Evolutionary conservation across 2,113 vertebrate species (phyloP), one percentile per base, ranked within the genome.

Genomic region (Anser brachyrhynchus): DNA sequence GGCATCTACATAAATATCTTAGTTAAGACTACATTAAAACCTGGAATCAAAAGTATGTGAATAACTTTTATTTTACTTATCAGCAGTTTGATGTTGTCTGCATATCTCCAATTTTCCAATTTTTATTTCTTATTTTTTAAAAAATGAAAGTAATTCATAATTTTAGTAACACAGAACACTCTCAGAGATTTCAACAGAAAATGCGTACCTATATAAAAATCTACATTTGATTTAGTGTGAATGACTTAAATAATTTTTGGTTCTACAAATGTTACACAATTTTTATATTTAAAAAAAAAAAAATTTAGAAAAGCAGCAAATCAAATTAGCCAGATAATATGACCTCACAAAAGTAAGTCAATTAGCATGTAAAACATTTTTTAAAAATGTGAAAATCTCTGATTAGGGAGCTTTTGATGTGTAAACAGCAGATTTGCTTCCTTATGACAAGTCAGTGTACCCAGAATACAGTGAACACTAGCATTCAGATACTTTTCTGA

Each of bases 61-160:
- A 74, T 44, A 5, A 20, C 1, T 20, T 23, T 33, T 46, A 6
- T 41, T 76, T 92, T 84, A n/a, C 4, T 61, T 2, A 31, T 59
- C 4, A 19, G 7, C 28, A 10, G 5, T 23, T 70, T 62, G 22
- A 59, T 84, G 61, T 74, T 11, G 2, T 31, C 2, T 21, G 9
- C 0, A 0, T 17, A 16, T 28, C 9, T 76, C 2, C 43, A 55
- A 51, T 23, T 59, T 67, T 35, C 3, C 0, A 19, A 77, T 37
- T 65, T 1, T 5, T 11, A 11, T 28, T 80, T 79, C 54, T 4
- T 49, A 10, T 43, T 15, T 43, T 43, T 43, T 43, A 46, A 46
- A 19, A 20, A 86, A 26, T 1, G 33, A 69, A 76, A 57, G 11
- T 46, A 49, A 65, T 85, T 9, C 21, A 3, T 49, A 13, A 3